Evolutionary conservation across 1,140 invertebrate genomes (phyloP), one percentile per base, ranked within the genome.

Genomic region (Philotrypesis tridentata): DNA sequence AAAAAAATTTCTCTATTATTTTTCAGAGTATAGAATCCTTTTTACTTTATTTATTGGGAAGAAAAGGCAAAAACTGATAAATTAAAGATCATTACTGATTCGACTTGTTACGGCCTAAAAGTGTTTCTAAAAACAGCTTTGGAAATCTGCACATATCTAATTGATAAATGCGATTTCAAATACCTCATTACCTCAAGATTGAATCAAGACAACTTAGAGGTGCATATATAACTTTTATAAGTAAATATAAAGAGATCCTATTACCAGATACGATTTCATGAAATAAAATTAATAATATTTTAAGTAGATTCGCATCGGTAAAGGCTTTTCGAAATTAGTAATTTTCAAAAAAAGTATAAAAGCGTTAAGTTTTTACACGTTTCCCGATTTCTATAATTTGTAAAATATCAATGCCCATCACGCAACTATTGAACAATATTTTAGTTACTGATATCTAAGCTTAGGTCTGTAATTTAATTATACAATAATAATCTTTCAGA

Each of bases 131-230:
- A 78, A 74, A 68, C 37, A 6, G 65, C 79, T 37, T 40, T 81
- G 40, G 55, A 84, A 79, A 55, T 79, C 2, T 77, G 70, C n/a
- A 14, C 78, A 67, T 81, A 82, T 76, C 55, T 82, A 5, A 27
- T 29, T 17, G 25, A 65, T 0, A 21, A 55, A 11, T 75, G 63
- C 37, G 27, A 80, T 60, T 83, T 74, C 12, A 71, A 83, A 37
- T 83, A 80, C 25, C 21, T 83, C 0, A 83, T 83, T 73, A 83
- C 79, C 0, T 48, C 63, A 5, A 71, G 72, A 25, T 33, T 83
- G 0, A 80, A 80, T 71, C 78, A 80, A 63, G 71, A 79, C 33
- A 72, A 29, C 48, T 71, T 84, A 21, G 79, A 84, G 80, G 6
- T 80, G 43, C 11, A 33, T 55, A 8, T 37, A 37, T 37, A 37